These are phyloP conservation scores for Zalophus californianus DNA, from an alignment of 2,797 vertebrate species.

Conservation along the genomic window DNA sequence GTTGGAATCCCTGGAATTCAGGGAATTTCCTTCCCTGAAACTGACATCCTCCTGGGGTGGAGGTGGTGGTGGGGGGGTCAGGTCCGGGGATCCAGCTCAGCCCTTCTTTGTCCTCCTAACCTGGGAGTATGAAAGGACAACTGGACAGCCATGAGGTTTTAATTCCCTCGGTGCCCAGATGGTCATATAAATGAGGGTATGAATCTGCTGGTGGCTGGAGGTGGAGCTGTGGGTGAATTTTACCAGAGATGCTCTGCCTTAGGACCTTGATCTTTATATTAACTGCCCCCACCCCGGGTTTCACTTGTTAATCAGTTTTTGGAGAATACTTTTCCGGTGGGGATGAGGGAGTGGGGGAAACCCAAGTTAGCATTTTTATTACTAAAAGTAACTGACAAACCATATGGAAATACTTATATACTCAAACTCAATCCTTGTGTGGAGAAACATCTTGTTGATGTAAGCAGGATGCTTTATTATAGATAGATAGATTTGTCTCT, in stretches of 20 bases:
- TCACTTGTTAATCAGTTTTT: constrained; percentile 40
- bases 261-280: neutral
- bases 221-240: neutral
- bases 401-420: neutral
- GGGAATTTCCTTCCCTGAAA: neutral
- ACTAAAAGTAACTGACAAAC: neutral
- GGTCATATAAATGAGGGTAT: neutral
- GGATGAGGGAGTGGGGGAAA: neutral
- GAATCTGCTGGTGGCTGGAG: neutral
- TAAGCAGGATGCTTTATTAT: neutral
- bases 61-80: neutral
- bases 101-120: neutral
- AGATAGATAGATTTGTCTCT: neutral
- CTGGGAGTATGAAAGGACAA: neutral
- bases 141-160: neutral
- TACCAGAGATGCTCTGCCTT: neutral
- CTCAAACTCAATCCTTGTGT: neutral
- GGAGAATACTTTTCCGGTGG: neutral
- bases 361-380: constrained; percentile 3
- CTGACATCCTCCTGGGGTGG: neutral
- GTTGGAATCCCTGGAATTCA: neutral
- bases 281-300: neutral
- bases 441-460: neutral
- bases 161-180: neutral
- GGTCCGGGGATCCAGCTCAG: neutral